Base-by-base conservation (phyloP, 2,888 invertebrate species). In the Spialia ferax region DNA sequence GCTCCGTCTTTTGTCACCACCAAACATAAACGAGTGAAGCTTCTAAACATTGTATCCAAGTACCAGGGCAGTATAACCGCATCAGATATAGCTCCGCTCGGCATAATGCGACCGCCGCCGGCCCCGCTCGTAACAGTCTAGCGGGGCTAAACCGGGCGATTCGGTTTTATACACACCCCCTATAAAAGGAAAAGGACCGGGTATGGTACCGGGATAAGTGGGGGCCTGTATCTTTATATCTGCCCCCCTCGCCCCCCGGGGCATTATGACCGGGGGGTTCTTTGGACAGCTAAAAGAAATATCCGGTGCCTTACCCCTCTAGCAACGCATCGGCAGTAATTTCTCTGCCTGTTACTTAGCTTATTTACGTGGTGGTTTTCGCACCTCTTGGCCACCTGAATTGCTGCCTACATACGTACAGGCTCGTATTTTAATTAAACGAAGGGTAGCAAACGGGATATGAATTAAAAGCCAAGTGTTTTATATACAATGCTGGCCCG, bases 211-310 rank as follows among this genome's bases (percentile, higher is more conserved):
- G 89, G 82, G 91, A 91, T 91, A 92, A 93, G 91, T 90, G 90
- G 93, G 92, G 91, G 88, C 78, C 91, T 91, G 91, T 93, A 93
- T 93, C 93, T 93, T 92, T 93, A 93, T 93, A 93, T 93, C 92
- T 90, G 86, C 88, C 90, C 85, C 90, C 90, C 86, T 84, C 89
- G 88, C 89, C 90, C 85, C 81, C 84, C 82, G 82, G 87, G 88
- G 89, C 89, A 92, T 93, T 92, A 92, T 91, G 89, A 89, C 89
- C 89, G 92, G 92, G 91, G 87, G 92, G 91, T 88, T 89, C 91
- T 91, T 93, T 91, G 93, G 93, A 92, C 92, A 92, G 92, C 93
- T 93, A 91, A 93, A 91, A 93, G 93, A 93, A 93, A 93, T 93
- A 93, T 92, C 91, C 92, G 92, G 92, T 85, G 90, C 89, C 79